phyloP scores from a whole-genome alignment of 2,888 invertebrate species.

The Pseudococcus viburni region DNA sequence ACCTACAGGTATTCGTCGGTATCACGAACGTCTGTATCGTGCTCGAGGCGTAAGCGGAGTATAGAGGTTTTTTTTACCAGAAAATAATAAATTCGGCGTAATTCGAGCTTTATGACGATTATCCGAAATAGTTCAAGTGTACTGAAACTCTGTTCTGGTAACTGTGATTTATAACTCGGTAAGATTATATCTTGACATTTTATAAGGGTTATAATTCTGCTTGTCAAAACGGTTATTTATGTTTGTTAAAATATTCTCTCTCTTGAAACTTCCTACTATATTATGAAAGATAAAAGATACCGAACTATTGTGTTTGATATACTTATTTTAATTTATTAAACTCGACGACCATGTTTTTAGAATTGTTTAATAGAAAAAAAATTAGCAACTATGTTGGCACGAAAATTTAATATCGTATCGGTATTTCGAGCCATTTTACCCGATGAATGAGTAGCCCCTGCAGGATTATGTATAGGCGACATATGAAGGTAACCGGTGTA shows the following conservation, averaged over 20 bases:
- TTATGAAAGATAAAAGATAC: slow-evolving; percentile 60
- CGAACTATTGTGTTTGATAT: slow-evolving; percentile 49
- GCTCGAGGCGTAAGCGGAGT: not conserved
- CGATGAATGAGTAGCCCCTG: too few relatives aligned
- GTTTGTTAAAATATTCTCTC: slow-evolving; percentile 61
- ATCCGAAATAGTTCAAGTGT: slow-evolving; percentile 57
- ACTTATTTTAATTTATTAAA: slow-evolving; percentile 58
- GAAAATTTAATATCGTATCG: too few relatives aligned
- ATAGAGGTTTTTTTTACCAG: not conserved
- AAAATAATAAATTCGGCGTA: slow-evolving; percentile 58
- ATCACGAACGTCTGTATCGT: not conserved
- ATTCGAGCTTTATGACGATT: slow-evolving; percentile 58
- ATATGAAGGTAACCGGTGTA: too few relatives aligned
- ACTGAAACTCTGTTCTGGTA: slow-evolving; percentile 44
- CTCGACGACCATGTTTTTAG: not conserved
- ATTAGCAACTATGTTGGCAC: not conserved
- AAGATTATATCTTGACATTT: slow-evolving; percentile 63
- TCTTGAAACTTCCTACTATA: slow-evolving; percentile 53
- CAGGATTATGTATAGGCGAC: too few relatives aligned
- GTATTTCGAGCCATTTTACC: too few relatives aligned
- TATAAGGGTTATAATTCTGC: slow-evolving; percentile 63
- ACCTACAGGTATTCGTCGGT: not conserved
- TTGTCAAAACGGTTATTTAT: slow-evolving; percentile 60
- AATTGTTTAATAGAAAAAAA: not conserved
- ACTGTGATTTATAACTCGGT: slow-evolving; percentile 60